Evolutionary conservation across 2,888 invertebrate genomes (phyloP).

Genomic region (Mythimna pallens): DNA sequence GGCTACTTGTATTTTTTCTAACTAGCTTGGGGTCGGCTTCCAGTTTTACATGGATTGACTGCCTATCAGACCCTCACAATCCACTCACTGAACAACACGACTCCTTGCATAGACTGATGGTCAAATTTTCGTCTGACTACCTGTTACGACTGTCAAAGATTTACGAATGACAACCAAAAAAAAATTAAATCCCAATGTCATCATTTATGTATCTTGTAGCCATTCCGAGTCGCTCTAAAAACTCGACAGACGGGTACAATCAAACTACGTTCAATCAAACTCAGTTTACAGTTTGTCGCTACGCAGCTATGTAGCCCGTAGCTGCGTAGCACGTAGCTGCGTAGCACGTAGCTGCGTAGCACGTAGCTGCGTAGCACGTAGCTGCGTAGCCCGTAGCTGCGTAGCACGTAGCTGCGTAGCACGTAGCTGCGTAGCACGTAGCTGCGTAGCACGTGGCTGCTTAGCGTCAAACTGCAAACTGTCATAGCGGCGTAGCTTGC

Average conservation of each 20-base stretch:
- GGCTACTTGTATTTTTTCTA: too few relatives aligned
- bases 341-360: background rate
- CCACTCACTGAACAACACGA: too few relatives aligned
- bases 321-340: background rate
- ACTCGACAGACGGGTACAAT: too few relatives aligned
- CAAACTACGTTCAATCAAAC: background rate
- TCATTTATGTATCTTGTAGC: background rate
- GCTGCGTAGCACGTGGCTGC: background rate
- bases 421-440: background rate
- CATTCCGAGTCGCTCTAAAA: background rate
- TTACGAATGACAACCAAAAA: too few relatives aligned
- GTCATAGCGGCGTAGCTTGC: conserved; percentile 6
- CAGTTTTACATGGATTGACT: too few relatives aligned
- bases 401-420: background rate
- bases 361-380: background rate
- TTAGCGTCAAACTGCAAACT: background rate
- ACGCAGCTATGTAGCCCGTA: background rate
- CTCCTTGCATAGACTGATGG: too few relatives aligned
- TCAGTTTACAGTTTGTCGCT: background rate
- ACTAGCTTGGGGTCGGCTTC: too few relatives aligned
- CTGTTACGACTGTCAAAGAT: too few relatives aligned
- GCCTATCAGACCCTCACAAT: too few relatives aligned
- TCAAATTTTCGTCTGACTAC: too few relatives aligned
- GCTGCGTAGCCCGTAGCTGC: background rate
- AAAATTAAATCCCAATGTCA: too few relatives aligned